Evolutionary conservation across 1,140 invertebrate genomes (phyloP), one percentile per base, ranked within the genome.

Genomic region (Scylla paramamosain): DNA sequence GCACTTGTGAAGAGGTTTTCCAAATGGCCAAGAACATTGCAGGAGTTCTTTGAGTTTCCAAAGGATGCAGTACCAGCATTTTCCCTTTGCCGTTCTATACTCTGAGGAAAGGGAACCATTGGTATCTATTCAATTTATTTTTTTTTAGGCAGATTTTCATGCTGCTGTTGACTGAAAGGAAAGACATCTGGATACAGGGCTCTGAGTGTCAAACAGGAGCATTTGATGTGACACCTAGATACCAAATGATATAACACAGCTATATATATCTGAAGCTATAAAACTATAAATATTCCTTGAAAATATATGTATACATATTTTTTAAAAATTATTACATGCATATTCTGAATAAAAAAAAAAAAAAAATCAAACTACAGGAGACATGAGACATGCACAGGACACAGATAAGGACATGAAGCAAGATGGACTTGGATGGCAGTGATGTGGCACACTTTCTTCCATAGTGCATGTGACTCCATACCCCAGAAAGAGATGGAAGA

Each of bases 11-110:
- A 96, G 77, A 96, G 32, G 39, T 45, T 77, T 48, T 96, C 94
- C 28, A 96, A 87, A 12, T 95, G 93, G n/a, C 94, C 92, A n/a
- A 95, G 87, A 45, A 96, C 91, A 82, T 95, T 95, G 31, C 93
- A 94, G 92, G 32, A 94, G 93, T 29, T 84, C n/a, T 45, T 92
- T 91, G 77, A 48, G 84, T 25, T 32, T 16, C 46, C 29, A 0
- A 12, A 4, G 52, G 12, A 20, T 14, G 14, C n/a, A 32, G 31
- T 77, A 10, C 92, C 48, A 52, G 90, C 28, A 29, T 83, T 94
- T 20, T 52, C 82, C 48, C 84, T 87, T 14, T 32, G n/a, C 25
- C 28, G 28, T 59, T 94, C 96, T 92, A 94, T 92, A 52, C 93
- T 96, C 94, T 96, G 94, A 14, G 32, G 59, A 31, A 87, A 20